phyloP scores from a whole-genome alignment of 2,113 vertebrate species.

The Phocoena sinus region DNA sequence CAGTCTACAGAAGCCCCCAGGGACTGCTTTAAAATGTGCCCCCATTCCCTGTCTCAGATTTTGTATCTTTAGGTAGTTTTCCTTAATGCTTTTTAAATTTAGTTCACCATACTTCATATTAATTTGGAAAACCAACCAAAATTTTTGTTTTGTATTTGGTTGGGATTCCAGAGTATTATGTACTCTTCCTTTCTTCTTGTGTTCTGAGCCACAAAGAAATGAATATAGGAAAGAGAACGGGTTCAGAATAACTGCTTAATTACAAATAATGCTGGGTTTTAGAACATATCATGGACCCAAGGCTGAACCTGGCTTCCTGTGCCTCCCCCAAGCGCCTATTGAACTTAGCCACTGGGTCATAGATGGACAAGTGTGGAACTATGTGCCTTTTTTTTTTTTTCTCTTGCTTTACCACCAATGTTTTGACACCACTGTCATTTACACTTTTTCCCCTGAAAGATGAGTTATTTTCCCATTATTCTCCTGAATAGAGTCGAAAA shows the following conservation, averaged over 20 bases:
- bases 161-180: not conserved
- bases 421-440: not conserved
- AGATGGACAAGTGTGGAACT: not conserved
- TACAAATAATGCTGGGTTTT: not conserved
- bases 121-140: not conserved
- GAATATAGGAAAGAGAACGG: not conserved
- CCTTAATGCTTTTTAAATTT: not conserved
- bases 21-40: not conserved
- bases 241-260: not conserved
- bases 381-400: not conserved
- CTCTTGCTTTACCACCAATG: not conserved
- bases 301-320: not conserved
- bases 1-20: not conserved
- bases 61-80: not conserved
- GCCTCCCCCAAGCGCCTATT: too few species aligned
- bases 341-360: not conserved
- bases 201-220: not conserved
- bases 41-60: not conserved
- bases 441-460: not conserved
- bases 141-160: not conserved
- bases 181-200: not conserved
- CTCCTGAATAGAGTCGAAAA: not conserved
- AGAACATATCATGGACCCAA: not conserved
- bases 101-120: not conserved
- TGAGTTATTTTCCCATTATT: not conserved